phyloP scores from a whole-genome alignment of 2,888 invertebrate genomes.

The Hipparchia semele region DNA sequence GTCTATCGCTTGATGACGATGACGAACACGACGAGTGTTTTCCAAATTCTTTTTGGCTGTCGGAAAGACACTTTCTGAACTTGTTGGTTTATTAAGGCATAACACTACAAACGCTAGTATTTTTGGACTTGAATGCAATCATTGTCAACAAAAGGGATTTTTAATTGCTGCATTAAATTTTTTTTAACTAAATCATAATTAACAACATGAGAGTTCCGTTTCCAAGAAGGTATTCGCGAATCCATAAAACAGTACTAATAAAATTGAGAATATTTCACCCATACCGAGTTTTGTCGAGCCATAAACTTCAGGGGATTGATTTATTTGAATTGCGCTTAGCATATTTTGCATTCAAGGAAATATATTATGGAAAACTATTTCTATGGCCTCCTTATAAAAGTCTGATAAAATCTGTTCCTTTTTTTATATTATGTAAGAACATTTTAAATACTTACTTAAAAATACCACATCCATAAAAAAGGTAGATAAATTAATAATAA shows the following conservation, averaged over 20 bases:
- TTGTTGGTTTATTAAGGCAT: neutral
- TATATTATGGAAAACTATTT: conserved; percentile 25
- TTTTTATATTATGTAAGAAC: neutral
- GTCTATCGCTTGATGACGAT: neutral
- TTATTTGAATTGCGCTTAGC: conserved; percentile 28
- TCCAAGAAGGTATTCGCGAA: neutral
- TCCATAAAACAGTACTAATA: conserved; percentile 15
- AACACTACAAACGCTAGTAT: neutral
- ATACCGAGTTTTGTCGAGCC: conserved; percentile 18
- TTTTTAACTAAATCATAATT: too few relatives aligned
- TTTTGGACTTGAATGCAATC: neutral
- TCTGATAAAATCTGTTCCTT: conserved; percentile 13
- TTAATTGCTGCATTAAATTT: too few relatives aligned
- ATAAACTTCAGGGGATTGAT: conserved; percentile 28
- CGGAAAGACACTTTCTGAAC: neutral
- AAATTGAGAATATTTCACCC: conserved; percentile 24
- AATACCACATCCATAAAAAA: too few relatives aligned
- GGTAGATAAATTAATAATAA: too few relatives aligned
- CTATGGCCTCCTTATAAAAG: conserved; percentile 19
- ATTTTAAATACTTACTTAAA: neutral
- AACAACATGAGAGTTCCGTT: conserved; percentile 1
- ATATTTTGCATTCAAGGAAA: conserved; percentile 25
- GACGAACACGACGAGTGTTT: neutral
- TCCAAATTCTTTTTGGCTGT: neutral
- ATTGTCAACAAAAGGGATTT: too few relatives aligned